A percentile compares a stretch with the other conserved stretches of the same genome.
Conservation (phyloP, 2,797 vertebrate genomes). For the Uromys caudimaculatus region DNA sequence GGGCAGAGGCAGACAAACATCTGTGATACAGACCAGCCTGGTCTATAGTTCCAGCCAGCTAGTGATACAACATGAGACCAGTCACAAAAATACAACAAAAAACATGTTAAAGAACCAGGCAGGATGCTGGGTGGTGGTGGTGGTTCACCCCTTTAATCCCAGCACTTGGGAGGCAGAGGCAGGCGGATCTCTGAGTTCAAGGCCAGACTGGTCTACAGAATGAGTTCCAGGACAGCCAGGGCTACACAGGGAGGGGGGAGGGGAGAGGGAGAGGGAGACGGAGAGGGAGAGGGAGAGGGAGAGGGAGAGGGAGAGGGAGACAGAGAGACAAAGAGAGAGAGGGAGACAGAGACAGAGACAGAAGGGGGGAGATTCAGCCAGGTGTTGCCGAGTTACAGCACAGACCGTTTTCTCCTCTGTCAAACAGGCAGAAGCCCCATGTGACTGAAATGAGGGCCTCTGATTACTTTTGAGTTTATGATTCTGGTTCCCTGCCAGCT, state of each 20-base stretch:
- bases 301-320: no score
- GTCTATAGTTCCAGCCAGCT: neutral
- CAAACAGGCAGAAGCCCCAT: neutral
- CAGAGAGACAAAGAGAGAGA: no score
- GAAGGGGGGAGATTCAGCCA: neutral
- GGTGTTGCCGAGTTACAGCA: neutral
- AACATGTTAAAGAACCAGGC: neutral
- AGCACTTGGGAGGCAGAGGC: neutral
- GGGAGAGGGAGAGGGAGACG: rapidly evolving
- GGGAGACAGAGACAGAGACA: no score
- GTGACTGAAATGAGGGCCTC: neutral
- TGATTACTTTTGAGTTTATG: neutral
- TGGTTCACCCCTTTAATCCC: neutral
- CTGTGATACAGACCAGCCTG: neutral
- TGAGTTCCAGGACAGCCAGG: no score
- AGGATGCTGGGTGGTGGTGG: neutral
- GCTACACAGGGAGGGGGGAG: no score
- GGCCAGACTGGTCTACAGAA: no score
- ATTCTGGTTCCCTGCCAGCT: neutral
- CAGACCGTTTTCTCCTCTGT: neutral
- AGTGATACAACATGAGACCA: neutral
- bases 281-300: no score
- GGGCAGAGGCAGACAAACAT: neutral
- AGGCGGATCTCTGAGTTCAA: neutral
- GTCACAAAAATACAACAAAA: neutral